Evolutionary conservation across 64 coral and sea anemone genomes (phyloP), one percentile per base, ranked within the genome.

Genomic region (Montipora foliosa): DNA sequence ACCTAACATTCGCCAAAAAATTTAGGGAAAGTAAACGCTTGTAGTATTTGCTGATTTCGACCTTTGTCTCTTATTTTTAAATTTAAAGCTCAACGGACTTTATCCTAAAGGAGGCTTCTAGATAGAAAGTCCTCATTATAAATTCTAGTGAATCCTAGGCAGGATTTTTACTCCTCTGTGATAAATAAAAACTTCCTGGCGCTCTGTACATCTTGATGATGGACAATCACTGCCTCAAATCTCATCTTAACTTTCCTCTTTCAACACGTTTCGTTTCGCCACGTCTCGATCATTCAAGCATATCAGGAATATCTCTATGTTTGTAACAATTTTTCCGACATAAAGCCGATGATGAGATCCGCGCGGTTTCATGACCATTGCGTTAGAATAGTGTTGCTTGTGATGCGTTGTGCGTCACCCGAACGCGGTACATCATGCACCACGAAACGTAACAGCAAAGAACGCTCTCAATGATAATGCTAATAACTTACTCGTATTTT

Each of bases 1-100:
- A 48, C 47, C 64, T 86, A 71, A 71, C 82, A 71, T 86, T 86
- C 82, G 44, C 70, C 82, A 86, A 71, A 51, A 86, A 86, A 82
- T 71, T 71, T 71, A 86, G n/a, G 70, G 66, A 86, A 86, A 49
- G 82, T 29, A 86, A 86, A 86, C 82, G 49, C 9, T 4, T 4
- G 10, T 16, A 12, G 58, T 14, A 11, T 21, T 8, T 37, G 20
- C 29, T 82, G 21, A 6, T 61, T 55, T 16, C 12, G 5, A 37
- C 1, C 5, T 64, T 5, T 82, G 60, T 5, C 3, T 82, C 10
- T 17, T 66, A 15, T 9, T 72, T 51, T 37, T 37, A 37, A 20
- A 16, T 4, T n/a, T 14, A 49, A 5, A 3, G 16, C n/a, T 72
- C 5, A 71, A 67, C 20, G 45, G 44, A 21, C 16, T 86, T 86